A percentile compares a stretch with the other conserved stretches of the same genome.
These are phyloP conservation scores for Scleropages formosus DNA, from an alignment of 2,797 vertebrate species.

Conservation along the genomic window DNA sequence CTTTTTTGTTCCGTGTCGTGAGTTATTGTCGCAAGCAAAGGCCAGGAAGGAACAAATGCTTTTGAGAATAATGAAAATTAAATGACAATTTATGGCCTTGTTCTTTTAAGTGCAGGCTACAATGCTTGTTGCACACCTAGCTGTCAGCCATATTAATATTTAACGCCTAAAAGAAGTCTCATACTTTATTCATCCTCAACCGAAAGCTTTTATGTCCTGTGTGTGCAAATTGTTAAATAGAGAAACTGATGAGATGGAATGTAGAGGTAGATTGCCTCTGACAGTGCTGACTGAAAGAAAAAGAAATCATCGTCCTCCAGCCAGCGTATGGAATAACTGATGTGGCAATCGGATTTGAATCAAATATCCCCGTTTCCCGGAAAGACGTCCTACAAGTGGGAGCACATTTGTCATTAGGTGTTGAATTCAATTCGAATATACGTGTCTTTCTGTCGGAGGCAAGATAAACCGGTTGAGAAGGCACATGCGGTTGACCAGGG, in stretches of 20 bases:
- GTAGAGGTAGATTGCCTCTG: conserved; percentile 64
- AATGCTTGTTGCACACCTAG: conserved; percentile 45
- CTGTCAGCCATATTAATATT: conserved; percentile 54
- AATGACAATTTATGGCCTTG: conserved; percentile 61
- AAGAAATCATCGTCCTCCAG: conserved; percentile 63
- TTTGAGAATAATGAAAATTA: conserved; percentile 59
- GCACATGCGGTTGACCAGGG: no score
- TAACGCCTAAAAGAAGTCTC: conserved; percentile 57
- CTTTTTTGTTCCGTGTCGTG: conserved; percentile 41
- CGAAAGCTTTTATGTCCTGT: conserved; percentile 49
- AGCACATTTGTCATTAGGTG: conserved; percentile 14
- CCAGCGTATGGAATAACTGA: conserved; percentile 55
- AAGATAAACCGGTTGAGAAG: no score
- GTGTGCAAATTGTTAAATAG: conserved; percentile 61
- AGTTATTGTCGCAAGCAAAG: conserved; percentile 54
- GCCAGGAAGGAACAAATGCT: conserved; percentile 50
- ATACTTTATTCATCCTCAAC: conserved; percentile 51
- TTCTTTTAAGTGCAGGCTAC: conserved; percentile 55
- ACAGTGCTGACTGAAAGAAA: conserved; percentile 59
- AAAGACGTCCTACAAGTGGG: not conserved
- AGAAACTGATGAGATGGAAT: conserved; percentile 66
- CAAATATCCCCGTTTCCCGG: conserved; percentile 26
- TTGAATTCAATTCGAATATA: not conserved
- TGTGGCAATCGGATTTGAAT: conserved; percentile 60
- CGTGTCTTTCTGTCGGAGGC: not conserved